Percentiles rank a stretch among this genome's conserved stretches.
These are phyloP conservation scores for Mormoops blainvillei DNA, from an alignment of 2,113 vertebrate species.

Conservation along the genomic window DNA sequence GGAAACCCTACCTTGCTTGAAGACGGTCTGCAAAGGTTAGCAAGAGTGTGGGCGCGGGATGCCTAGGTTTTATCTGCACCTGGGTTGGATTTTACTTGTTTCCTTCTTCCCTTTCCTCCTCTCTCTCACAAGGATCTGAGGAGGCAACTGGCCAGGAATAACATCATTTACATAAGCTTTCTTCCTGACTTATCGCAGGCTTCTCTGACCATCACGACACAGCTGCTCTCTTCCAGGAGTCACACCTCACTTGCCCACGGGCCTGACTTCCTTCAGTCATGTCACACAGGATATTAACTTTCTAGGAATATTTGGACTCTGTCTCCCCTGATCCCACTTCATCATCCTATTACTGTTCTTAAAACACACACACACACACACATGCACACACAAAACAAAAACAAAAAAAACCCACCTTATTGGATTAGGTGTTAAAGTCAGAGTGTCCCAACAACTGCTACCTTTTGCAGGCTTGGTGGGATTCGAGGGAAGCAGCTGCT, in stretches of 20 bases:
- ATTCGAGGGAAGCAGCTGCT: background rate
- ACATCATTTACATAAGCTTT: background rate
- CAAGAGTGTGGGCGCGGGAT: background rate
- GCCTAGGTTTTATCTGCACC: background rate
- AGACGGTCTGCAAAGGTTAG: background rate
- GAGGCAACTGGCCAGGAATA: background rate
- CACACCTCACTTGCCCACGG: background rate
- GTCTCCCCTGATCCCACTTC: background rate
- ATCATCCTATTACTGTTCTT: background rate
- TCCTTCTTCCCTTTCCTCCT: background rate
- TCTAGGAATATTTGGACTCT: background rate
- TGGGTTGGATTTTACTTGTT: background rate
- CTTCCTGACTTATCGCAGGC: background rate
- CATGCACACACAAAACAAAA: no score
- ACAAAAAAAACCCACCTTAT: background rate
- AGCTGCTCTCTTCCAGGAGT: background rate
- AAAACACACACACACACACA: background rate
- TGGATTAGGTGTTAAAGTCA: background rate
- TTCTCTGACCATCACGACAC: background rate
- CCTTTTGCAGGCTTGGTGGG: background rate
- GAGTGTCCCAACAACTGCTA: background rate
- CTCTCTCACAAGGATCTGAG: background rate
- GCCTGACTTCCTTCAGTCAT: background rate
- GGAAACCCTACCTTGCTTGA: background rate
- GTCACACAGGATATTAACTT: conserved; percentile 30